phyloP scores from a whole-genome alignment of 1,140 invertebrate species.

The Proales similis region DNA sequence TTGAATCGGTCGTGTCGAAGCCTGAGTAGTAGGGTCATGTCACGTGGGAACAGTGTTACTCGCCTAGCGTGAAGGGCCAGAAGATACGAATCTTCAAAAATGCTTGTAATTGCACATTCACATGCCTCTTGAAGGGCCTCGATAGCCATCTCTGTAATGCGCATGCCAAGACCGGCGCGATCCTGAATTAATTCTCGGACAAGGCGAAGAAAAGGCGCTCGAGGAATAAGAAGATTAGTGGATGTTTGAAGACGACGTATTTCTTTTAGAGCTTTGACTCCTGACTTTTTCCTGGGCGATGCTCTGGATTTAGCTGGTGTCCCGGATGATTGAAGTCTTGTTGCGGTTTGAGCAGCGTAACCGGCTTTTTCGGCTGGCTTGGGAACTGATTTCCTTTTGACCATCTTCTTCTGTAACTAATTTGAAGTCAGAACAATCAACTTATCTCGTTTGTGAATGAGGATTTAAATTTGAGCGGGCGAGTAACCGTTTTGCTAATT shows the following conservation, averaged over 20 bases:
- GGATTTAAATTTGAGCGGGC: too few relatives aligned
- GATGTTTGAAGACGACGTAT: conserved; percentile 23
- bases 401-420: too few relatives aligned
- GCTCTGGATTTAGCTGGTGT: neutral
- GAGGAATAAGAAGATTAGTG: conserved; percentile 34
- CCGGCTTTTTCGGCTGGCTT: conserved; percentile 10
- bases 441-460: too few relatives aligned
- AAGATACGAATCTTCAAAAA: conserved; percentile 31
- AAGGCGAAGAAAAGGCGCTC: conserved; percentile 27
- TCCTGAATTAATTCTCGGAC: conserved; percentile 12
- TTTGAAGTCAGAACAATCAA: too few relatives aligned
- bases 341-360: conserved; percentile 12
- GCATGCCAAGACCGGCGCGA: neutral
- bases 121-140: conserved; percentile 30
- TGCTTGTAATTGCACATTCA: conserved; percentile 8
- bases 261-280: neutral
- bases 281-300: neutral
- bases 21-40: conserved; percentile 12
- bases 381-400: conserved; percentile 33
- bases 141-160: conserved; percentile 30
- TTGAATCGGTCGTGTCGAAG: conserved; percentile 28
- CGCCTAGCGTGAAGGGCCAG: conserved; percentile 25
- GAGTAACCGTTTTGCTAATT: too few relatives aligned
- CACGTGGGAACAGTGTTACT: conserved; percentile 26
- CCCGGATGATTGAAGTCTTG: neutral